Evolutionary conservation across 2,888 invertebrate species (phyloP), one percentile per base, ranked within the genome.

Genomic region (Sclerodermus sp.): DNA sequence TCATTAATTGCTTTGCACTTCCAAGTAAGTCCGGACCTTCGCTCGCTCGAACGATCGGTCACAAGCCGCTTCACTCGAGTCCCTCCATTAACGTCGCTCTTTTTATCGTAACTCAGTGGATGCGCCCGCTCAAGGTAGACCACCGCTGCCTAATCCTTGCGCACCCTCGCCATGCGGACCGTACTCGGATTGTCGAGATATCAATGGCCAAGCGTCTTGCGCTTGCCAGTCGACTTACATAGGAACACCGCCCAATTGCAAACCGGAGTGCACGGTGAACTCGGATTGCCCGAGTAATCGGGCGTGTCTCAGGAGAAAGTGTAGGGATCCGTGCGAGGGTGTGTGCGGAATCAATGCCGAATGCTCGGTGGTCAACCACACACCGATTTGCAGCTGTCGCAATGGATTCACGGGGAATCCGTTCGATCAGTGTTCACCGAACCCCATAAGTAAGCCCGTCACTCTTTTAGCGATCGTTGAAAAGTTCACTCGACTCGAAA

Each of bases 301-400:
- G 63, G 90, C 91, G 36, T 93, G 93, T 68, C 87, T 91, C 40
- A 84, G 86, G 60, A 85, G 88, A 68, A 88, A 84, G 73, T 91
- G 91, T 73, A 81, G 79, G 58, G 90, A 91, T 75, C 91, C 91
- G n/a, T 92, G 91, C 65, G 88, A 88, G 8, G 90, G 90, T 10
- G 88, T 88, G 5, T 92, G 89, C 67, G 88, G 89, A 40, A 67
- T 84, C 51, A 81, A 83, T 64, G 83, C 89, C 48, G 80, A 82
- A 60, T 85, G 88, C 67, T 74, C 74, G 36, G 87, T 90, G 5
- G 83, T 86, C 55, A 88, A 87, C 70, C 90, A 91, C 66, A 86
- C 82, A 50, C 90, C 91, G 1, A 84, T 85, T 44, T 93, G 92
- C 71, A 82, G 84, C 4, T 92, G 92, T 68, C 77, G 85, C 1